A percentile compares a stretch with the other conserved stretches of the same genome.
Conservation (phyloP, 2,113 vertebrate genomes). For the Rhynchomys soricoides region DNA sequence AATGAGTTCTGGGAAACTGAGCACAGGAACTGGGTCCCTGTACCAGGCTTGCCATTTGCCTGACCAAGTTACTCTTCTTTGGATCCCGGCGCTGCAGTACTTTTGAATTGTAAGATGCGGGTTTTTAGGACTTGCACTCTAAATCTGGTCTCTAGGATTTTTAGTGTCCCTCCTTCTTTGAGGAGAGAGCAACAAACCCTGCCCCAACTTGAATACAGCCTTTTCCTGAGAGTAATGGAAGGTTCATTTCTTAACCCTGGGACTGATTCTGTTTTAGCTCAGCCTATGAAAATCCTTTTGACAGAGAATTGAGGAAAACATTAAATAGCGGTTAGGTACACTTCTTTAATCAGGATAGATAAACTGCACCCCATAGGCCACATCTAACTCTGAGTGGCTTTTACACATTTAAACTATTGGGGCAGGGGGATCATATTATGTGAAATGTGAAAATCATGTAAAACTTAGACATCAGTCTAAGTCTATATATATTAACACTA, state of each 20-base stretch:
- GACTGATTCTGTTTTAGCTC: neutral
- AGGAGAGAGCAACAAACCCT: neutral
- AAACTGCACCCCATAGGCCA: neutral
- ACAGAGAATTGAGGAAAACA: neutral
- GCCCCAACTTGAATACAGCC: neutral
- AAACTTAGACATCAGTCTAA: neutral
- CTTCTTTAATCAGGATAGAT: neutral
- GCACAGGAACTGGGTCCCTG: neutral
- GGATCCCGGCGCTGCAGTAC: neutral
- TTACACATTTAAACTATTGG: neutral
- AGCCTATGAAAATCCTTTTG: conserved; percentile 1
- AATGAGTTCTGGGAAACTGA: neutral
- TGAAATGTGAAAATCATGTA: neutral
- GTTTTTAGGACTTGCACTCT: neutral
- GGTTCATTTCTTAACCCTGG: neutral
- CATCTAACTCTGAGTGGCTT: neutral
- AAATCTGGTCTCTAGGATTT: neutral
- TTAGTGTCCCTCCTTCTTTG: neutral
- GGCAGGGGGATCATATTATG: neutral
- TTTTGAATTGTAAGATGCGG: conserved; percentile 1
- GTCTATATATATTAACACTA: too few species aligned
- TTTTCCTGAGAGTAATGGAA: neutral
- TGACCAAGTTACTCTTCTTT: neutral
- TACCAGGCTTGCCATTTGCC: neutral
- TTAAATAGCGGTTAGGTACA: neutral